phyloP scores from a whole-genome alignment of 2,797 vertebrate species.

The Carapus acus region DNA sequence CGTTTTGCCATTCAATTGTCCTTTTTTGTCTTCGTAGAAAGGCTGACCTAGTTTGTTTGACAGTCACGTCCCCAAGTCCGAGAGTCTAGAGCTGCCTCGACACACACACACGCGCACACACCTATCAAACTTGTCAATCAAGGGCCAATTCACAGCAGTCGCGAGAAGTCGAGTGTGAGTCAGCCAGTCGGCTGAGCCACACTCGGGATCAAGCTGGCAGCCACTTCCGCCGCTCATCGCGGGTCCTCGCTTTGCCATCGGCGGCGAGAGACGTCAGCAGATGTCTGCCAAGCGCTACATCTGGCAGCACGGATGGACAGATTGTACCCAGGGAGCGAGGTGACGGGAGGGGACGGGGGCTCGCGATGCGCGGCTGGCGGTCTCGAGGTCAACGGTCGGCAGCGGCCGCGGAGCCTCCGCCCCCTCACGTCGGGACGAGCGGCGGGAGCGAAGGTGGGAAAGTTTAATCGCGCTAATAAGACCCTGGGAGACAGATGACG shows the following conservation, averaged over 20 bases:
- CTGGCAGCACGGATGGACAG: slow-evolving; percentile 33
- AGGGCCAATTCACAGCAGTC: slow-evolving; percentile 32
- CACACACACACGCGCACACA: slow-evolving; percentile 36
- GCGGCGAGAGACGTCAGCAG: slow-evolving; percentile 19
- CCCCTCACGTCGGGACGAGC: slow-evolving; percentile 27
- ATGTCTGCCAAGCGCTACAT: slow-evolving; percentile 46
- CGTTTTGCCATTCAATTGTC: too few relatives aligned
- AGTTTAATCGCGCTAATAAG: slow-evolving; percentile 52
- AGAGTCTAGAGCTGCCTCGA: slow-evolving; percentile 43
- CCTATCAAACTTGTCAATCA: slow-evolving; percentile 59
- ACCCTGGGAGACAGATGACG: slow-evolving; percentile 47
- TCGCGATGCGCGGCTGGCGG: slow-evolving; percentile 14
- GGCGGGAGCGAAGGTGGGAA: slow-evolving; percentile 12
- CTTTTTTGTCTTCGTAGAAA: too few relatives aligned
- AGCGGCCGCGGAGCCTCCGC: slow-evolving; percentile 40
- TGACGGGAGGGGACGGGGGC: slow-evolving; percentile 7
- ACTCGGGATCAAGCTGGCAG: slow-evolving; percentile 58
- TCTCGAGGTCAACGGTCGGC: slow-evolving; percentile 40
- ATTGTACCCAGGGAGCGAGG: slow-evolving; percentile 22
- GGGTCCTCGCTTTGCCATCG: slow-evolving; percentile 55
- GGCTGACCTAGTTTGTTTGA: slow-evolving; percentile 10
- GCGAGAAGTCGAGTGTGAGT: slow-evolving; percentile 35
- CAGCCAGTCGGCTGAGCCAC: slow-evolving; percentile 40
- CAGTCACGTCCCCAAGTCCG: neutral
- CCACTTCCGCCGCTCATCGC: slow-evolving; percentile 44